Evolutionary conservation across 92 coral and sea anemone genomes (phyloP), one percentile per base, ranked within the genome.

Genomic region (Zoanthus solanderi): DNA sequence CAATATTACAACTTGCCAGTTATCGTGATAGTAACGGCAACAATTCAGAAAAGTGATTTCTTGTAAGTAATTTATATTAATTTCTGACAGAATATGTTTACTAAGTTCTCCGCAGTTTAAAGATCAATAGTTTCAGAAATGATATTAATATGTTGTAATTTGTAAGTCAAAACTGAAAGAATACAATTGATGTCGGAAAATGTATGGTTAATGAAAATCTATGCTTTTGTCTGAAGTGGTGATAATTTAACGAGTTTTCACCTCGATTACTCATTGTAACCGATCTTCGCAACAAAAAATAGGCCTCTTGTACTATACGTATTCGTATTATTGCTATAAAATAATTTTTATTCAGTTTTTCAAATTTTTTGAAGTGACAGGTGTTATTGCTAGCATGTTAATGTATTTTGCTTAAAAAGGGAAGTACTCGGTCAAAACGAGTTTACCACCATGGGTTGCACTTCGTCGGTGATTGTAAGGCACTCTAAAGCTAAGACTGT

Each of bases 381-480:
- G 75, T 66, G 84, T 29, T 28, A 45, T 15, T 5, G 9, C 47
- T 14, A 53, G 53, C 46, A 44, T 46, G 74, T 28, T 17, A 68
- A 44, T 81, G 60, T 65, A 30, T 46, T 81, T 68, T 11, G n/a
- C 44, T 29, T 31, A 9, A 4, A 8, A 14, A 7, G 56, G 7
- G 52, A 61, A 32, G 9, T 44, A 46, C 11, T 44, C 44, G 15
- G 18, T 65, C 29, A 37, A 12, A 23, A 79, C n/a, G 18, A 63
- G 57, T 37, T 9, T 45, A 12, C 60, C 17, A 67, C 23, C 2
- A 91, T 91, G 94, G 94, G 94, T 58, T 91, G 94, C 61, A 47
- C 86, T 23, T 47, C 89, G 12, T 91, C 94, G 15, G 17, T 78
- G 13, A 63, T 60, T 9, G 53, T 74, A 32, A 76, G 48, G 15